These are phyloP conservation scores for Liopterus haemorrhoidalis DNA, from an alignment of 2,888 invertebrate genomes.

Conservation along the genomic window DNA sequence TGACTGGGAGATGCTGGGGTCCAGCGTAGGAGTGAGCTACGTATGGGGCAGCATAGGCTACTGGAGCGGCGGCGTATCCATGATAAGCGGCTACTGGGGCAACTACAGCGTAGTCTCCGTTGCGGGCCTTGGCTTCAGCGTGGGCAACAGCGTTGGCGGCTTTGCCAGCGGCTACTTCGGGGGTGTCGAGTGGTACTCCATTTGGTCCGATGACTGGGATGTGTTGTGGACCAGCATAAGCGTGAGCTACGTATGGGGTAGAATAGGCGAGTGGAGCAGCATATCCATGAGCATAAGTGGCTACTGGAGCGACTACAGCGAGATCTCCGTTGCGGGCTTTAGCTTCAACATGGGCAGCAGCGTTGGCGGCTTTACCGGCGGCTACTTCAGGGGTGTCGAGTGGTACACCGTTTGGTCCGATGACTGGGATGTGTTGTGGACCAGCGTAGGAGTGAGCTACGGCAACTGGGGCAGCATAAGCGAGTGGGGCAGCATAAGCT, in stretches of 20 bases:
- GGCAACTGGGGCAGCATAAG: constrained; percentile 32
- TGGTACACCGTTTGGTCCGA: constrained; percentile 52
- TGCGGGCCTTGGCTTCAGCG: background rate
- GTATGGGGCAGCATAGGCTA: background rate
- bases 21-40: constrained; percentile 29
- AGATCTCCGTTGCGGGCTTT: constrained; percentile 43
- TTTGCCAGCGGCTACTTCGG: constrained; percentile 49
- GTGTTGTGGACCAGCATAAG: constrained; percentile 44
- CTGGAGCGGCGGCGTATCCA: background rate
- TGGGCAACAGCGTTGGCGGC: constrained; percentile 25
- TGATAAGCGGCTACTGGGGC: background rate
- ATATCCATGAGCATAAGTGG: constrained; percentile 5
- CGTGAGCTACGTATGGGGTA: no score
- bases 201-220: constrained; percentile 38
- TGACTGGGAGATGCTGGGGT: constrained; percentile 41
- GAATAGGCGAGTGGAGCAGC: constrained; percentile 41
- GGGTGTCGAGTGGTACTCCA: constrained; percentile 45
- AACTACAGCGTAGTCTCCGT: background rate
- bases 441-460: constrained; percentile 29
- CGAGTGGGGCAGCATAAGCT: constrained; percentile 32
- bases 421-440: constrained; percentile 41
- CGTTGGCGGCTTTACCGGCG: constrained; percentile 54
- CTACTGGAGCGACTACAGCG: constrained; percentile 33
- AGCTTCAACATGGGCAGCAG: constrained; percentile 50
- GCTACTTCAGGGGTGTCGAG: constrained; percentile 56